A percentile compares a stretch with the other conserved stretches of the same genome.
These are phyloP conservation scores for Dryoscopus gambensis DNA, from an alignment of 2,113 vertebrate genomes.

Conservation along the genomic window DNA sequence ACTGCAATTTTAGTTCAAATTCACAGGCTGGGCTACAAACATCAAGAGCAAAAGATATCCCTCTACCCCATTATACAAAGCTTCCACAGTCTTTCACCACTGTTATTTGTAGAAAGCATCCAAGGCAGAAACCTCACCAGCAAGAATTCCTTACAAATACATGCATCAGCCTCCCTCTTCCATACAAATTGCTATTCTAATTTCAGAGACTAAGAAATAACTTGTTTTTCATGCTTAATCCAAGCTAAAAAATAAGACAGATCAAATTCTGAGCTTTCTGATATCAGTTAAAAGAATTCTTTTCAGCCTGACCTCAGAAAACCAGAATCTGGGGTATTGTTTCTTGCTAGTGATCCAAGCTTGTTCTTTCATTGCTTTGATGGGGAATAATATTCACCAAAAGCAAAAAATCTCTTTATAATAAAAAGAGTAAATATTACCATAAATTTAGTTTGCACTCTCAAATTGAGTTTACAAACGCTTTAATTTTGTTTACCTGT, in stretches of 20 bases:
- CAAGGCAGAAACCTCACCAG: background rate
- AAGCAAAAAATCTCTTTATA: background rate
- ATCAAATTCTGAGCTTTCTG: background rate
- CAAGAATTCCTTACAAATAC: background rate
- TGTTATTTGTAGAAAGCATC: background rate
- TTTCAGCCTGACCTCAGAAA: background rate
- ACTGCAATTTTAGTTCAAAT: background rate
- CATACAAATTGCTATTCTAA: background rate
- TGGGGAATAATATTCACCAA: background rate
- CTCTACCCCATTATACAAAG: background rate
- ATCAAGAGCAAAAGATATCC: background rate
- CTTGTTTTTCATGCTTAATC: background rate
- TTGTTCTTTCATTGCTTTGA: background rate
- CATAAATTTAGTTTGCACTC: background rate
- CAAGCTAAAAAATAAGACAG: background rate
- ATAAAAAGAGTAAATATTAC: background rate
- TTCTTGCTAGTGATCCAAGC: background rate
- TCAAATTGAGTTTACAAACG: background rate
- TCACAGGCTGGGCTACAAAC: background rate
- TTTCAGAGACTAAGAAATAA: background rate
- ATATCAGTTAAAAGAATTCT: background rate
- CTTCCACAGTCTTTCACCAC: background rate
- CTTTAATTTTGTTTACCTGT: conserved; percentile 78
- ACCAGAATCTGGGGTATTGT: background rate
- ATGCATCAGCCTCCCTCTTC: background rate